phyloP scores from a whole-genome alignment of 2,888 invertebrate species.

The Doris montereyensis region DNA sequence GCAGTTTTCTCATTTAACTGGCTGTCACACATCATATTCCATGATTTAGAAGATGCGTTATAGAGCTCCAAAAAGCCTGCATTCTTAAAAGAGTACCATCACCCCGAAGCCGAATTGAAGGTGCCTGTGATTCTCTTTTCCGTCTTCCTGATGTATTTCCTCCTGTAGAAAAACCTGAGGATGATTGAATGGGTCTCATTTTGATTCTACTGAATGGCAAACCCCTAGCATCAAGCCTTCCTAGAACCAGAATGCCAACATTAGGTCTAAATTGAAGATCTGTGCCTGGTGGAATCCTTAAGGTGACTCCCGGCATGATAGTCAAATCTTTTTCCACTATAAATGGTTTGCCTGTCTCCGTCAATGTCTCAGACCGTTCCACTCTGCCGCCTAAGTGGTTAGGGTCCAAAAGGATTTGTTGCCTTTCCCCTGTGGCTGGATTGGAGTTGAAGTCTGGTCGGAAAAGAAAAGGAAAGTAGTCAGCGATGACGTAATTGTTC shows the following conservation, averaged over 20 bases:
- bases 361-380: constrained; percentile 75
- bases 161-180: not conserved
- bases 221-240: constrained; percentile 89
- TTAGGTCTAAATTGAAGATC: constrained; percentile 94
- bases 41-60: constrained; percentile 94
- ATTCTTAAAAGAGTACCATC: constrained; percentile 79
- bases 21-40: constrained; percentile 96
- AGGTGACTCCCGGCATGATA: constrained; percentile 92
- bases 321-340: constrained; percentile 89
- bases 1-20: constrained; percentile 97
- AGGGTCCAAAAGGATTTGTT: constrained; percentile 55
- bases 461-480: constrained; percentile 89
- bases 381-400: constrained; percentile 75
- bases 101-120: constrained; percentile 81
- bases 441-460: constrained; percentile 72
- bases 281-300: constrained; percentile 91
- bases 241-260: constrained; percentile 95
- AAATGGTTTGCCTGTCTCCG: constrained; percentile 58
- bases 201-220: constrained; percentile 66
- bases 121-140: constrained; percentile 6
- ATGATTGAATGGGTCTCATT: constrained; percentile 46
- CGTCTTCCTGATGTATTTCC: not conserved
- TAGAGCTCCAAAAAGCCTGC: constrained; percentile 95
- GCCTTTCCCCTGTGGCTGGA: constrained; percentile 53
- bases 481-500: constrained; percentile 96